Conservation (phyloP, 2,797 vertebrate species). For the Eutrigla gurnardus region DNA sequence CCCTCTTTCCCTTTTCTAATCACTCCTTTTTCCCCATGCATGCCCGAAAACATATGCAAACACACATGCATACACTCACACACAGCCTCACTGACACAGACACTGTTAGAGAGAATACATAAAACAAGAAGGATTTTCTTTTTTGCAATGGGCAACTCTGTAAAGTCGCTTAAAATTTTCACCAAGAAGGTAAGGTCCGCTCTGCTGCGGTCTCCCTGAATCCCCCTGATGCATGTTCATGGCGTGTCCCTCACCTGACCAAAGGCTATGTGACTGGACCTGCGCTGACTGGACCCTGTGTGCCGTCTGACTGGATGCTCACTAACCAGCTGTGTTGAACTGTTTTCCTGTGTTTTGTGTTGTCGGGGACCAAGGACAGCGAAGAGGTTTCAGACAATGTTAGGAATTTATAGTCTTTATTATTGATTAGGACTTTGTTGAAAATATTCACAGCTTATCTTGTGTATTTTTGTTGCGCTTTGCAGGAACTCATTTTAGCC, state of each 20-base stretch:
- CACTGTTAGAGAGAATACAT: constrained; percentile 71
- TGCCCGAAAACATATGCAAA: constrained; percentile 74
- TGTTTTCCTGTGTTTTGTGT: constrained; percentile 20
- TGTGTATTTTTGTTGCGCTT: not conserved
- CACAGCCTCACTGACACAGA: constrained; percentile 57
- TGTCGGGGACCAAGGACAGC: not conserved
- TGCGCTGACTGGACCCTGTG: constrained; percentile 42
- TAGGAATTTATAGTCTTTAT: constrained; percentile 7
- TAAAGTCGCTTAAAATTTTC: constrained; percentile 96
- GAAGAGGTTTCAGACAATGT: not conserved
- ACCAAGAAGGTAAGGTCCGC: constrained; percentile 94
- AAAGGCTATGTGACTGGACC: constrained; percentile 58
- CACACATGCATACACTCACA: constrained; percentile 74
- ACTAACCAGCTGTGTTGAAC: constrained; percentile 28
- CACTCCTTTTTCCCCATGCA: constrained; percentile 73
- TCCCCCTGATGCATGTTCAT: constrained; percentile 62
- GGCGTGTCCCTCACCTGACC: constrained; percentile 47
- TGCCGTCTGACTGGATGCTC: constrained; percentile 41
- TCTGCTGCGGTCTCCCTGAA: constrained; percentile 51
- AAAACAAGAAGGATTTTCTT: constrained; percentile 63
- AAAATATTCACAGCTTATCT: constrained; percentile 22
- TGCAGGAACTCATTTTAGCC: constrained; percentile 5
- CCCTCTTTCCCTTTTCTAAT: constrained; percentile 58
- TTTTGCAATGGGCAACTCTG: constrained; percentile 94
- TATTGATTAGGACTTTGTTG: not conserved